Evolutionary conservation across 2,113 vertebrate genomes (phyloP), one percentile per base, ranked within the genome.

Genomic region (Antechinus flavipes): DNA sequence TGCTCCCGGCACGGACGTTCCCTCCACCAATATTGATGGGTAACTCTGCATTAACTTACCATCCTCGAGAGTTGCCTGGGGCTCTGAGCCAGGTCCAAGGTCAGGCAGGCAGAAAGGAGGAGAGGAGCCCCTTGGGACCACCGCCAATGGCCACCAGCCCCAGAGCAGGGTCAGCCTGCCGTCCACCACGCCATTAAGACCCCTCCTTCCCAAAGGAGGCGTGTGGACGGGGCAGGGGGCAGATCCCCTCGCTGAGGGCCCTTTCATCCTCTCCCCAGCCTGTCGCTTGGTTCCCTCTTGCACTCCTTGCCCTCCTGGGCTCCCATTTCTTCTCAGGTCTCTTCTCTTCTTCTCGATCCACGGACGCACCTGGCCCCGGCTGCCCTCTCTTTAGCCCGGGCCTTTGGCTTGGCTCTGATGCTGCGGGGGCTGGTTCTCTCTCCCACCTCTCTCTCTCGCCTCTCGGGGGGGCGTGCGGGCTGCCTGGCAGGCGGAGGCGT

Each of bases 171-270:
- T 49, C 49, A 16, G 30, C 30, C 68, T 84, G 35, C 16, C 68
- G 8, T 42, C 14, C 14, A 2, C 16, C 68, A 22, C 42, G 30
- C 30, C 30, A 35, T 3, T 68, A 68, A n/a, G 3, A 16, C 22
- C 35, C 68, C 14, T 2, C 30, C 68, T 42, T 22, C n/a, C 1
- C 0, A 22, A 19, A 84, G 35, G n/a, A 42, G 16, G 35, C 7
- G 2, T 8, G 35, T 16, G 35, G 27, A 30, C 26, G 61, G 61
- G 68, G 16, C 35, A 22, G 35, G 19, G 35, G 16, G 68, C 58
- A 68, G 58, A 35, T 14, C 30, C 30, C 98, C 99, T 98, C 97
- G 98, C 98, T 98, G 98, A 98, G 97, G 98, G 98, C 99, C 98
- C 98, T 99, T 97, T 98, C 98, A 98, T 98, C 97, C 25, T 16